A percentile compares a stretch with the other conserved stretches of the same genome.
Conservation (phyloP, 2,113 vertebrate genomes). For the Limnothrissa miodon region DNA sequence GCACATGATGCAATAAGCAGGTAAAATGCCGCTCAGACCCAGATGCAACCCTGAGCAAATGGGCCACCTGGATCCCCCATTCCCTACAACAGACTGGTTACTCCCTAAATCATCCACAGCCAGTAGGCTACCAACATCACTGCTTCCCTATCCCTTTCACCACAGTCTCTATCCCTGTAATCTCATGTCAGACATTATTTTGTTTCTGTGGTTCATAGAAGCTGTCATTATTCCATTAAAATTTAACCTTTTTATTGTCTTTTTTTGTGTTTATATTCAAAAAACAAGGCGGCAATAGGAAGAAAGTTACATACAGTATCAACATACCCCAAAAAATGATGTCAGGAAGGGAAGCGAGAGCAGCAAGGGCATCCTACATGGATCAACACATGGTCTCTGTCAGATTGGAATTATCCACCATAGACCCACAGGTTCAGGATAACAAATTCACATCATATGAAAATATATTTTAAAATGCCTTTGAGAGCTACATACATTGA, state of each 20-base stretch:
- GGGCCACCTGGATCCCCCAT: neutral
- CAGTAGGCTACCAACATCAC: neutral
- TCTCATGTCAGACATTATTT: conserved; percentile 20
- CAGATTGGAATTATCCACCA: conserved; percentile 7
- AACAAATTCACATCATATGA: conserved; percentile 28
- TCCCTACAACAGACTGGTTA: neutral
- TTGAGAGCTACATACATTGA: conserved; percentile 15
- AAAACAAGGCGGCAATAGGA: conserved; percentile 57
- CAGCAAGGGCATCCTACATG: neutral
- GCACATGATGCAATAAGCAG: conserved; percentile 68
- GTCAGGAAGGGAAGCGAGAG: conserved; percentile 17
- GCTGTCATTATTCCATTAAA: conserved; percentile 45
- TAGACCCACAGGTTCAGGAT: conserved; percentile 3
- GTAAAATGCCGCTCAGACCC: conserved; percentile 60
- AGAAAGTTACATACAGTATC: conserved; percentile 41
- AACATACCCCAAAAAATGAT: conserved; percentile 10
- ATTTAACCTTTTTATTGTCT: conserved; percentile 43
- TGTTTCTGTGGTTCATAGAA: conserved; percentile 21
- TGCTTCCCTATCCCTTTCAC: neutral
- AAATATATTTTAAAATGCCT: conserved; percentile 36
- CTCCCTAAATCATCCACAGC: neutral
- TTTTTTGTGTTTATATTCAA: conserved; percentile 49
- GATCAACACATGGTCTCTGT: neutral
- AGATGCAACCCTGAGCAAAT: conserved; percentile 20
- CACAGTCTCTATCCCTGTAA: neutral